Evolutionary conservation across 2,888 invertebrate species (phyloP), one percentile per base, ranked within the genome.

Genomic region (Mantis religiosa): DNA sequence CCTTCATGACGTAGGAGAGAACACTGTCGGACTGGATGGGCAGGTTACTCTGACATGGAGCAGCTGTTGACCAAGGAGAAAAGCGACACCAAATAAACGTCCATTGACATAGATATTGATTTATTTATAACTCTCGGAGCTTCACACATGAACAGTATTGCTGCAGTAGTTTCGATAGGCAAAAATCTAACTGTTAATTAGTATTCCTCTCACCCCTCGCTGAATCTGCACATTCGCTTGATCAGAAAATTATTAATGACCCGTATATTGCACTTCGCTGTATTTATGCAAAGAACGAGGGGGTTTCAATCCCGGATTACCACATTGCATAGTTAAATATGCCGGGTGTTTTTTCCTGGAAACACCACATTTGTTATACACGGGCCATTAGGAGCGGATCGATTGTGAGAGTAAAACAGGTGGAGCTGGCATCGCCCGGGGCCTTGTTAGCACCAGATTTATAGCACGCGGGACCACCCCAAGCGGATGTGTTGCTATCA

Each of bases 361-460:
- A 71, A 71, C 54, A 71, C 54, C 54, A 71, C 54, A 71, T 71
- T 71, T 71, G 54, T 71, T 71, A 71, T 71, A 71, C 54, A 41
- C 28, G 84, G 30, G 30, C 15, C 30, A 30, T 12, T 30, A 25
- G 30, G 28, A 30, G 28, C 30, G 34, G 84, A 85, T 54, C 71
- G 86, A 20, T n/a, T 14, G 86, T 30, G 28, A 86, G 71, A 86
- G 86, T 71, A 71, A 71, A 86, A 86, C 86, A 86, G 71, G 86
- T 86, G 86, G 71, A 71, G 71, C 27, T 71, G 86, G 86, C 86
- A 86, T 54, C 71, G 71, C 71, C 86, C 86, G 54, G 28, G 71
- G 28, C 86, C 86, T 84, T 84, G 84, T 34, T 84, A 84, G 84
- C 84, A 30, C 28, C 84, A 71, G 86, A 86, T 86, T 86, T 86